Evolutionary conservation across 2,888 invertebrate genomes (phyloP).

Genomic region (Heliconius ethilla): DNA sequence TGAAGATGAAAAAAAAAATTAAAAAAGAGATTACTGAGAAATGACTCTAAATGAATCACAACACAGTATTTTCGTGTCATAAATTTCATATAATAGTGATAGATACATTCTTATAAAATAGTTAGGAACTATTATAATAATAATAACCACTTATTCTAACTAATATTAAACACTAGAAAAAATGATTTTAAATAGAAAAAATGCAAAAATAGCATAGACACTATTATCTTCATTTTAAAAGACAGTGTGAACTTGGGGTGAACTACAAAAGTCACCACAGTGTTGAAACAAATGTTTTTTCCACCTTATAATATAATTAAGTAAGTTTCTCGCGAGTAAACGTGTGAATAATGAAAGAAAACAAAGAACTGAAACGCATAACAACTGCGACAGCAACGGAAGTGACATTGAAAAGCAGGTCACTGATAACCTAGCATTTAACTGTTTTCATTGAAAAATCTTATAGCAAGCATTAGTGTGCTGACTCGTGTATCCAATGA

Average conservation of each 20-base stretch:
- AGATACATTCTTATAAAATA: not conserved
- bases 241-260: not conserved
- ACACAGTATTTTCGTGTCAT: not conserved
- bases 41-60: too few relatives aligned
- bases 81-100: not conserved
- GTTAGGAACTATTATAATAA: too few relatives aligned
- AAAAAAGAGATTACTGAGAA: too few relatives aligned
- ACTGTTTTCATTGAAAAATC: conserved; percentile 21
- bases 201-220: not conserved
- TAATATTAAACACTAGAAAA: not conserved
- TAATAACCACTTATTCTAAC: not conserved
- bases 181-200: not conserved
- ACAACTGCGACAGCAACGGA: conserved; percentile 38
- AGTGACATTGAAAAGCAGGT: conserved; percentile 44
- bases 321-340: conserved; percentile 6
- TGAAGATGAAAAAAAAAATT: too few relatives aligned
- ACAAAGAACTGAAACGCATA: conserved; percentile 36
- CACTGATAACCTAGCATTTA: conserved; percentile 31
- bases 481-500: not conserved
- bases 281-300: not conserved
- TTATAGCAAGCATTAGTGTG: not conserved
- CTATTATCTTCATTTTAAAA: not conserved
- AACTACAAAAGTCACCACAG: not conserved
- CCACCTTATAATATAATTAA: not conserved
- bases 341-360: conserved; percentile 40